phyloP scores from a whole-genome alignment of 2,888 invertebrate species.

The Sinelater perroti region DNA sequence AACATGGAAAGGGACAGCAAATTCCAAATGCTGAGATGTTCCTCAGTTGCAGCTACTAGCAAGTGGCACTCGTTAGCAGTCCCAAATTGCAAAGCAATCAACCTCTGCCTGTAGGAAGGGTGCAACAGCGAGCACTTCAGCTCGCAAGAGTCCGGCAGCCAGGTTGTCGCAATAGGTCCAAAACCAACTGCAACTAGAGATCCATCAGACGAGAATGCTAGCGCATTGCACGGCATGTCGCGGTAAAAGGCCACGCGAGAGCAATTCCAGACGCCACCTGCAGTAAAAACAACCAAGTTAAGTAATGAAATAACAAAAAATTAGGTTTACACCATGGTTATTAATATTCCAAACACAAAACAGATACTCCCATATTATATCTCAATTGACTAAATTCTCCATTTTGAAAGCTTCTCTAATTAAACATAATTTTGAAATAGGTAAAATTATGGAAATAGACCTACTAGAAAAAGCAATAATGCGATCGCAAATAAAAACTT shows the following conservation, averaged over 20 bases:
- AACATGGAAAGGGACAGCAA: constrained; percentile 72
- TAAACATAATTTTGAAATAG: too few species aligned
- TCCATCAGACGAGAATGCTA: constrained; percentile 79
- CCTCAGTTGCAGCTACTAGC: constrained; percentile 65
- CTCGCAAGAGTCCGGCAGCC: constrained; percentile 69
- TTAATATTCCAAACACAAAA: too few species aligned
- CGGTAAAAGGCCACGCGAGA: constrained; percentile 70
- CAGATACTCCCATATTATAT: too few species aligned
- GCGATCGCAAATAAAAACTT: too few species aligned
- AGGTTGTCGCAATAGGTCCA: constrained; percentile 72
- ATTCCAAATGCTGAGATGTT: constrained; percentile 76
- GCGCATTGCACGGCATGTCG: constrained; percentile 65
- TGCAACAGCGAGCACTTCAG: constrained; percentile 68
- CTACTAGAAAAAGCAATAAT: too few species aligned
- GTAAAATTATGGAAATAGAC: too few species aligned
- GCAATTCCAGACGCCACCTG: constrained; percentile 72
- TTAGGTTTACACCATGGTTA: too few species aligned
- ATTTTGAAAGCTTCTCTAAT: too few species aligned
- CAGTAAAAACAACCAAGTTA: constrained; percentile 58
- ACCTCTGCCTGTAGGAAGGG: constrained; percentile 46
- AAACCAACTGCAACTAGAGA: constrained; percentile 77
- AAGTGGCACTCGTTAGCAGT: constrained; percentile 66
- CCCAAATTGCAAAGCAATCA: constrained; percentile 68
- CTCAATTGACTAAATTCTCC: too few species aligned
- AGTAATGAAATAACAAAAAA: too few species aligned